phyloP scores from a whole-genome alignment of 2,113 vertebrate species.

The Cyphomyrus discorhynchus region DNA sequence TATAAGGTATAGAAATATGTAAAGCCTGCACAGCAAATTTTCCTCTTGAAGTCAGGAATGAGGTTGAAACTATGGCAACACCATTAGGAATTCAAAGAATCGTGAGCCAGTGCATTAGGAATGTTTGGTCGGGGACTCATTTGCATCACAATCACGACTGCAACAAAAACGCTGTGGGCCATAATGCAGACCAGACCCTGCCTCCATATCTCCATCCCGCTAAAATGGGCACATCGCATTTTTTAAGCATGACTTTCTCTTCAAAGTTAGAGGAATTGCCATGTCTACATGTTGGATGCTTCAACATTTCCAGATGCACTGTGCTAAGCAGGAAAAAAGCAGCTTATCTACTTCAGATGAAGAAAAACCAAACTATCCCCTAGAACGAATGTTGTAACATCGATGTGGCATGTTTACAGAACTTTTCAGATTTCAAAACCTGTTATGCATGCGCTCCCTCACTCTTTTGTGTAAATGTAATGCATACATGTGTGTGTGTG shows the following conservation, averaged over 20 bases:
- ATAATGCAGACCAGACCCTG: neutral
- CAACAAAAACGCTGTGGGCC: conserved; percentile 10
- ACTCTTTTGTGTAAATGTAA: neutral
- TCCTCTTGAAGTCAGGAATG: conserved; percentile 12
- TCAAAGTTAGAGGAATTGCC: neutral
- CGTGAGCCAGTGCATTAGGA: conserved; percentile 30
- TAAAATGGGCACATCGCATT: neutral
- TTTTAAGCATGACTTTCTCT: neutral
- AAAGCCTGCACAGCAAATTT: conserved; percentile 28
- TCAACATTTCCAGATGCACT: neutral
- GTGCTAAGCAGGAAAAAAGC: neutral
- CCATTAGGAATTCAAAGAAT: conserved; percentile 33
- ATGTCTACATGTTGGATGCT: neutral
- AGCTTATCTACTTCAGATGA: neutral
- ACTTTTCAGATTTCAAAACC: neutral
- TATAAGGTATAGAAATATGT: conserved; percentile 23
- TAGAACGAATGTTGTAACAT: neutral
- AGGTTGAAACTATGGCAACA: conserved; percentile 38
- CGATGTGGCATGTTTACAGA: neutral
- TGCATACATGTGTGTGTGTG: neutral
- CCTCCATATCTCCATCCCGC: neutral
- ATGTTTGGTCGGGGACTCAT: conserved; percentile 27
- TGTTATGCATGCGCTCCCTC: neutral
- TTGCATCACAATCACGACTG: conserved; percentile 33
- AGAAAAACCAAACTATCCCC: neutral